These are phyloP conservation scores for Magallana ariakensis DNA, from an alignment of 1,140 invertebrate species.

Conservation along the genomic window DNA sequence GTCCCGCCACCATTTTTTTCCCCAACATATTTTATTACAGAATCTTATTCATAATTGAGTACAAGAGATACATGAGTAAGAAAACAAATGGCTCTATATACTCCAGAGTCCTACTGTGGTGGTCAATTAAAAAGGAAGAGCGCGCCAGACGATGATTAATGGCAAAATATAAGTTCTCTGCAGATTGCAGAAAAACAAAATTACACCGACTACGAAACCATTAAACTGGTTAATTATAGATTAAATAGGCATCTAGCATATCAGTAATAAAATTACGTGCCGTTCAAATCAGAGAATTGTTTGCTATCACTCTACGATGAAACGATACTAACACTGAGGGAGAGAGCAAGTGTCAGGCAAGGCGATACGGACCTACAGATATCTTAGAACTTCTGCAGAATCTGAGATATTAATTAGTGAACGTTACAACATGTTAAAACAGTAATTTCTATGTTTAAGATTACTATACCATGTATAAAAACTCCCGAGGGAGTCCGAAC, in stretches of 20 bases:
- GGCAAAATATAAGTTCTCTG: conserved; percentile 11
- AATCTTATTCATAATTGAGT: conserved; percentile 35
- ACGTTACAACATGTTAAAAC: conserved; percentile 32
- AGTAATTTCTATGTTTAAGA: conserved; percentile 29
- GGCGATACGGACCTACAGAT: neutral
- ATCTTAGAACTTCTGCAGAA: conserved; percentile 19
- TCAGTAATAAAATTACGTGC: conserved; percentile 7
- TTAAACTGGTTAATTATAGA: conserved; percentile 33
- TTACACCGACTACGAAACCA: conserved; percentile 32
- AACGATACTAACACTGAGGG: conserved; percentile 6
- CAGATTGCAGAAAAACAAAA: conserved; percentile 18
- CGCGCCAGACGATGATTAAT: conserved; percentile 18
- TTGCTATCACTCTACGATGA: neutral
- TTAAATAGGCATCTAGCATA: conserved; percentile 32
- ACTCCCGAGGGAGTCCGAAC: neutral
- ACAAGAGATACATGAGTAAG: neutral
- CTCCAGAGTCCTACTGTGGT: neutral
- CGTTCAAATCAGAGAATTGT: neutral
- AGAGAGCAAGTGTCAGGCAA: conserved; percentile 5
- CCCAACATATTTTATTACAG: conserved; percentile 13
- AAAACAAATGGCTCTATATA: conserved; percentile 17
- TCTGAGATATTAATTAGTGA: conserved; percentile 20
- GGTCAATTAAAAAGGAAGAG: conserved; percentile 13
- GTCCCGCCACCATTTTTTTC: neutral
- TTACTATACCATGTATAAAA: conserved; percentile 29